Base-by-base conservation (phyloP, 2,113 vertebrate genomes). In the Mastomys coucha region DNA sequence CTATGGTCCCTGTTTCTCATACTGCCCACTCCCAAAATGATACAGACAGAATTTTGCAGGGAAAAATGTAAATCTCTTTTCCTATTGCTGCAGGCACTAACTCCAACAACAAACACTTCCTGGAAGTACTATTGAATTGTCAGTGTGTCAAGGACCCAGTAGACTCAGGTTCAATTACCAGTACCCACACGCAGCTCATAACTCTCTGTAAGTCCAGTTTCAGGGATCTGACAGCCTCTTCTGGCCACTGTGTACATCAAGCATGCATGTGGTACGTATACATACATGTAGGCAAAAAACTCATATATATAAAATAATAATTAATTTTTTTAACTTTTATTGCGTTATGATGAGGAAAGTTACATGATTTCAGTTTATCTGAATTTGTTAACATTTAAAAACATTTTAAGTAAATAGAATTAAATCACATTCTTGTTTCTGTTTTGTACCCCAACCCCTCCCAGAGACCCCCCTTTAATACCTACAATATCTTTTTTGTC, bases 11-110 rank as follows among this genome's bases (percentile, higher is more conserved):
- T 72, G 69, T n/a, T n/a, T 7, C 14, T 70, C 4, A 0, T 65
- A 56, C 14, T 56, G 67, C 22, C 39, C 1, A 2, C 39, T 2
- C 31, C 24, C 33, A 2, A 81, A 91, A 69, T 89, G 60, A 95
- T 42, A 67, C 73, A 82, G 51, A 69, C 33, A 78, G 39, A 95
- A 88, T 72, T 78, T 84, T 24, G 45, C 87, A 70, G 94, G 78
- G 70, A 22, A 96, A 93, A 84, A 17, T 16, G 12, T 5, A 14
- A 42, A 81, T 5, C 75, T 81, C 49, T 86, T 56, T 20, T 6
- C 53, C 63, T 73, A 2, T 31, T 84, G 92, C 75, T 89, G 2
- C 42, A 82, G 94, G 70, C 49, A 75, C 51, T 89, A 69, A 53
- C 87, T 75, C 31, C 12, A 14, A 86, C 11, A 51, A 13, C 36